A percentile compares a stretch with the other conserved stretches of the same genome.
Evolutionary conservation across 2,888 invertebrate species (phyloP).

Genomic region (Agonopterix arenella): DNA sequence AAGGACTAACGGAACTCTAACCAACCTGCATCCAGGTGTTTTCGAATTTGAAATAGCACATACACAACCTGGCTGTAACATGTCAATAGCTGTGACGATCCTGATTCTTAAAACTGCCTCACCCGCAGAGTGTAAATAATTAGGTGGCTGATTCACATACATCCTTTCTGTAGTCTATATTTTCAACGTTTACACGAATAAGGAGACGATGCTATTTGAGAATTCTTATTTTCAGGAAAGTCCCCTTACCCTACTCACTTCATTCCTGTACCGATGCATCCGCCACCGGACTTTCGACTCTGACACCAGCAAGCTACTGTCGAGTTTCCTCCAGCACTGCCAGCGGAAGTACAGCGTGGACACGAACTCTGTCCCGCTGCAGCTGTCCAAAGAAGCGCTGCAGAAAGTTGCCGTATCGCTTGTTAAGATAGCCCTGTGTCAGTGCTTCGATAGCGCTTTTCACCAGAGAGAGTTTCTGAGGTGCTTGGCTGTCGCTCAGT

Average conservation of each 20-base stretch:
- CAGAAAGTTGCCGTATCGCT: slow-evolving; percentile 76
- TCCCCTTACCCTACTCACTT: slow-evolving; percentile 76
- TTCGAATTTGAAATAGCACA: too few species aligned
- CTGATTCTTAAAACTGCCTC: too few species aligned
- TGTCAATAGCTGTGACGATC: too few species aligned
- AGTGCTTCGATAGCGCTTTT: slow-evolving; percentile 78
- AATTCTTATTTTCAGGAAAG: slow-evolving; percentile 74
- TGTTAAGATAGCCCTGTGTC: slow-evolving; percentile 77
- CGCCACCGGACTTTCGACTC: slow-evolving; percentile 63
- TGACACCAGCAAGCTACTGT: slow-evolving; percentile 47
- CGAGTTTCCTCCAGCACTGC: slow-evolving; percentile 49
- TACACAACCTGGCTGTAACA: too few species aligned
- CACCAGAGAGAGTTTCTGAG: slow-evolving; percentile 80
- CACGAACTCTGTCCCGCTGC: slow-evolving; percentile 40
- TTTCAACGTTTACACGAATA: too few species aligned
- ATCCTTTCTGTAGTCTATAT: too few species aligned
- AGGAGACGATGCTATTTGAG: too few species aligned
- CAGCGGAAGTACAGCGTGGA: slow-evolving; percentile 58
- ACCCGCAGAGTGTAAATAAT: too few species aligned
- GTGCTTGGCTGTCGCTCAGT: slow-evolving; percentile 73
- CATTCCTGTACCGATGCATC: slow-evolving; percentile 75
- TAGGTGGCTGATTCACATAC: too few species aligned
- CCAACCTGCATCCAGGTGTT: too few species aligned
- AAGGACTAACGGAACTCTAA: too few species aligned
- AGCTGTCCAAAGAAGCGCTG: slow-evolving; percentile 71